Percentiles rank a stretch among this genome's conserved stretches.
Conservation (phyloP, 64 coral and sea anemone species). For the Stichodactyla mertensii region DNA sequence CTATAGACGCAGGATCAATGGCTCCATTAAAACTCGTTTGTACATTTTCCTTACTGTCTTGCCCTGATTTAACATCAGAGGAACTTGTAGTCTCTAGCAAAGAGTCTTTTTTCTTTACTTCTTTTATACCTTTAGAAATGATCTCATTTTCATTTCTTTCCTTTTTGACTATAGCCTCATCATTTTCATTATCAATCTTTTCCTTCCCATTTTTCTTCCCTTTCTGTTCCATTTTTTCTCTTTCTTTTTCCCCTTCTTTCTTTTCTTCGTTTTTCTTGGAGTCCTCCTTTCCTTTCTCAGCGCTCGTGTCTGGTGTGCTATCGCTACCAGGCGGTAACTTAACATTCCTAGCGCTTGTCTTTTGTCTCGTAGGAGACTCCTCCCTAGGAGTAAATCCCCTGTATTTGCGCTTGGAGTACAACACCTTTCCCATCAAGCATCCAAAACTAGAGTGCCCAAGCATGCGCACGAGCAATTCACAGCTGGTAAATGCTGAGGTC, state of each 20-base stretch:
- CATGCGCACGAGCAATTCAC: slow-evolving; percentile 43
- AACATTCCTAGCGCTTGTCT: neutral
- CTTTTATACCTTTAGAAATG: neutral
- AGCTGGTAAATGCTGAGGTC: slow-evolving; percentile 4
- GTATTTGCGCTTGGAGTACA: slow-evolving; percentile 26
- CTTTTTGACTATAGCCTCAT: neutral
- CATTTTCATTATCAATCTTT: neutral
- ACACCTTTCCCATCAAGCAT: slow-evolving; percentile 25
- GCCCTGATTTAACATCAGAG: neutral
- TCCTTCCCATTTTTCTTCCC: slow-evolving; percentile 7
- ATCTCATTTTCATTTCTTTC: neutral
- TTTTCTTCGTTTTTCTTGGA: slow-evolving; percentile 1
- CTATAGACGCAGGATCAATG: neutral
- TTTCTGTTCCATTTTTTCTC: slow-evolving; percentile 11
- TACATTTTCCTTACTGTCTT: neutral
- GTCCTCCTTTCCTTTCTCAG: neutral
- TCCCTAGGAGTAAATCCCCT: slow-evolving; percentile 1
- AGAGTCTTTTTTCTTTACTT: neutral
- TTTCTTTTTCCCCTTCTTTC: slow-evolving; percentile 15
- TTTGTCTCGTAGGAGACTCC: neutral
- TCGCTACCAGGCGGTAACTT: neutral
- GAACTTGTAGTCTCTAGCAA: neutral
- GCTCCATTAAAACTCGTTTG: neutral
- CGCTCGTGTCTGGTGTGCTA: neutral
- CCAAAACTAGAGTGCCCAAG: slow-evolving; percentile 47